Percentiles rank a stretch among this genome's conserved stretches.
Conservation (phyloP, 92 coral and sea anemone species). For the Plumapathes pennacea region DNA sequence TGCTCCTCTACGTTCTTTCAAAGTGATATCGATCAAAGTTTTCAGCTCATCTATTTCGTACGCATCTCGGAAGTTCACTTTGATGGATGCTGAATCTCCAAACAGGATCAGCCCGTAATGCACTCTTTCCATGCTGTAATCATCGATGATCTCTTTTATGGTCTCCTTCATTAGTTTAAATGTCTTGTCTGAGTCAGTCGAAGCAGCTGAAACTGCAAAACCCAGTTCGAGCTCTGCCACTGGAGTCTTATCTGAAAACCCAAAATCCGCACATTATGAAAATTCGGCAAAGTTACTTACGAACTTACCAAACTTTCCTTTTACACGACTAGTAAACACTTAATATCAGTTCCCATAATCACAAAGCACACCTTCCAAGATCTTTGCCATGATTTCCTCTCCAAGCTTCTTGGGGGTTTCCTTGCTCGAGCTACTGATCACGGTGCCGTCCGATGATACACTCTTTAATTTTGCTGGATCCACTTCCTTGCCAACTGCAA, state of each 20-base stretch:
- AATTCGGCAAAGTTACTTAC: no score
- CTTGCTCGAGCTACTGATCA: conserved; percentile 14
- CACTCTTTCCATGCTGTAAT: conserved; percentile 47
- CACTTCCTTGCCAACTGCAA: conserved; percentile 56
- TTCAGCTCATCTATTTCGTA: conserved; percentile 43
- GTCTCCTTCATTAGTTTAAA: conserved; percentile 61
- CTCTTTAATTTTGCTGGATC: conserved; percentile 29
- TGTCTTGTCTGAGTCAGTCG: conserved; percentile 36
- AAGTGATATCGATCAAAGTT: conserved; percentile 17
- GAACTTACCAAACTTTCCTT: no score
- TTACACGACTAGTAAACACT: no score
- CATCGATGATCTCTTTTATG: conserved; percentile 37
- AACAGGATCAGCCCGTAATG: conserved; percentile 73
- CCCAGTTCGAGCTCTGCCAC: conserved; percentile 60
- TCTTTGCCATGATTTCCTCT: conserved; percentile 34
- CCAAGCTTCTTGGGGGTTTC: conserved; percentile 35
- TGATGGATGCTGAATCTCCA: conserved; percentile 56
- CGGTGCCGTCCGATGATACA: conserved; percentile 38
- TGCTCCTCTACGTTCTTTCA: conserved; percentile 49
- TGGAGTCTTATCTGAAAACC: no score
- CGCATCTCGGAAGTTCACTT: conserved; percentile 54
- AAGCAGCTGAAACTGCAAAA: conserved; percentile 60
- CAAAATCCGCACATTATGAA: no score
- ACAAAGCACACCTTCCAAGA: conserved; percentile 59
- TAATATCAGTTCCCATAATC: no score